A percentile compares a stretch with the other conserved stretches of the same genome.
phyloP scores from a whole-genome alignment of 2,113 vertebrate genomes.

The Caretta caretta region DNA sequence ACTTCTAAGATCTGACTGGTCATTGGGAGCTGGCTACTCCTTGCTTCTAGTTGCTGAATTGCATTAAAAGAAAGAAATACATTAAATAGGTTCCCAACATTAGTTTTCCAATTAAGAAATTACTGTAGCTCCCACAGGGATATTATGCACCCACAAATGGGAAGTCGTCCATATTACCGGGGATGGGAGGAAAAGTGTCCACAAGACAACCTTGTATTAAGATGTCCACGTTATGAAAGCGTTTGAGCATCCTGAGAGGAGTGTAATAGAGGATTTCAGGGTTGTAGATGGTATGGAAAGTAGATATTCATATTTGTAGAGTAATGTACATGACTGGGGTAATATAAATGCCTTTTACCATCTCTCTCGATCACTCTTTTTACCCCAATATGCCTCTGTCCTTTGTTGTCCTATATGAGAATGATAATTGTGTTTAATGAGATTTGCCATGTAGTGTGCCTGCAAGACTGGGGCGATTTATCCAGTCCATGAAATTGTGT shows the following conservation, averaged over 20 bases:
- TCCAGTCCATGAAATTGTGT: neutral
- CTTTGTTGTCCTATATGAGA: conserved; percentile 12
- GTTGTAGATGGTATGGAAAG: neutral
- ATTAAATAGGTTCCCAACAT: neutral
- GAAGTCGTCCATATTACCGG: neutral
- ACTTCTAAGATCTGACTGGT: neutral
- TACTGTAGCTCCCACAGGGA: neutral
- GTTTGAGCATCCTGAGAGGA: neutral
- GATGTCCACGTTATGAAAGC: neutral
- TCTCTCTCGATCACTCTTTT: neutral
- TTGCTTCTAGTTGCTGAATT: neutral
- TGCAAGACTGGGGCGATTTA: neutral
- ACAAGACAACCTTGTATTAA: neutral
- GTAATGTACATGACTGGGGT: neutral
- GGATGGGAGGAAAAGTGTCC: neutral
- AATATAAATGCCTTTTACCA: neutral
- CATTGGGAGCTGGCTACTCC: neutral
- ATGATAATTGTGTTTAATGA: conserved; percentile 19
- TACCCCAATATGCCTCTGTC: neutral
- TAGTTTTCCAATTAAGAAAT: neutral
- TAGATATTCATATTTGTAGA: neutral
- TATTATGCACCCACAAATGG: neutral
- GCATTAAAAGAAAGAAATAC: neutral
- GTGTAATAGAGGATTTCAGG: neutral
- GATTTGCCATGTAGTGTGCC: conserved; percentile 2